These are phyloP conservation scores for Gobio occitaniae DNA, from an alignment of 2,797 vertebrate species.

Conservation along the genomic window DNA sequence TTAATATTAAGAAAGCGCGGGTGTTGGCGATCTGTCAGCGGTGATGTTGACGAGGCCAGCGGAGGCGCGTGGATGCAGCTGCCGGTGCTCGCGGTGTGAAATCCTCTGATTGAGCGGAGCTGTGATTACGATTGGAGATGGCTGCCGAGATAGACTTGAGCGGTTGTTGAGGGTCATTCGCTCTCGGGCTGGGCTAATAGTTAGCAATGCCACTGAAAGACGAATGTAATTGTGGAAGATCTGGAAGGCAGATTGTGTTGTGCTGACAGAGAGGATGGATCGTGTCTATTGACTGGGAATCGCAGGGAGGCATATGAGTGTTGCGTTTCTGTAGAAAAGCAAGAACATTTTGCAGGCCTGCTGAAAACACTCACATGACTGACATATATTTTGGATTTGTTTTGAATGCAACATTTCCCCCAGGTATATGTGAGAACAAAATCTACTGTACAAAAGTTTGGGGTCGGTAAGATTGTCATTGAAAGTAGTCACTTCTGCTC, in stretches of 20 bases:
- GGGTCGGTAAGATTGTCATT: background rate
- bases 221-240: slow-evolving; percentile 43
- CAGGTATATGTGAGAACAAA: background rate
- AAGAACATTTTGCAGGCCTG: background rate
- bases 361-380: background rate
- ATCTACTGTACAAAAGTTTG: background rate
- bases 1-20: slow-evolving; percentile 48
- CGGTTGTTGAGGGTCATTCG: slow-evolving; percentile 12
- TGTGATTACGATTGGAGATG: slow-evolving; percentile 41
- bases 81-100: slow-evolving; percentile 24
- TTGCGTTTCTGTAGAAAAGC: background rate
- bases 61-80: slow-evolving; percentile 25
- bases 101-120: slow-evolving; percentile 37
- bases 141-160: slow-evolving; percentile 33
- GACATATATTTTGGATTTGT: background rate
- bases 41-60: slow-evolving; percentile 34
- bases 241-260: slow-evolving; percentile 40
- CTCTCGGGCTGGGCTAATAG: slow-evolving; percentile 42
- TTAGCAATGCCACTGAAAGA: slow-evolving; percentile 37
- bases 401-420: background rate
- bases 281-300: slow-evolving; percentile 37
- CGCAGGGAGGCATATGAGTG: slow-evolving; percentile 5
- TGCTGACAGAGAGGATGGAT: slow-evolving; percentile 37
- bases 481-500: background rate
- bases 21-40: slow-evolving; percentile 45